Conservation (phyloP, 2,888 invertebrate species). For the Watsonalla binaria region DNA sequence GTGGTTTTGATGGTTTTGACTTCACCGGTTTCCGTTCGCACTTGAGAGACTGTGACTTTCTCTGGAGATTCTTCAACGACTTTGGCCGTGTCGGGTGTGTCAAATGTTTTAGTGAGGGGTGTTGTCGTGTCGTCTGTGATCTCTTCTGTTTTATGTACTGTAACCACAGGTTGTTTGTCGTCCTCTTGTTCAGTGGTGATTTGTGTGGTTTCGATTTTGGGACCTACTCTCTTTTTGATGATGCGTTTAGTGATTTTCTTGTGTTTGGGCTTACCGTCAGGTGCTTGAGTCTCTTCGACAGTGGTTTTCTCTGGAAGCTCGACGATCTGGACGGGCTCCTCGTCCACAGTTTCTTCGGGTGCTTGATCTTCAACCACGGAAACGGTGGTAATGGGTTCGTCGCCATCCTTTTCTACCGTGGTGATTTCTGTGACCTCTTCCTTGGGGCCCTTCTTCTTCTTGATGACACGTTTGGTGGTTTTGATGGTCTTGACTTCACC, state of each 20-base stretch:
- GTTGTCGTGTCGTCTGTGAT: constrained; percentile 29
- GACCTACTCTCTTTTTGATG: constrained; percentile 57
- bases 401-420: constrained; percentile 20
- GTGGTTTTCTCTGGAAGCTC: constrained; percentile 25
- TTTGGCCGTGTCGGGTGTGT: constrained; percentile 21
- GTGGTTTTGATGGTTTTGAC: no score
- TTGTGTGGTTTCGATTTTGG: constrained; percentile 58
- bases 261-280: constrained; percentile 24
- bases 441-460: constrained; percentile 19
- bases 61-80: constrained; percentile 25
- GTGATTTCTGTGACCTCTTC: constrained; percentile 26
- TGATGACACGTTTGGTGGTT: constrained; percentile 35
- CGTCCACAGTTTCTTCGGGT: constrained; percentile 24
- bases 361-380: constrained; percentile 17
- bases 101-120: constrained; percentile 14
- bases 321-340: constrained; percentile 9
- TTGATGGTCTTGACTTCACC: constrained; percentile 34
- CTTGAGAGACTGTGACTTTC: not conserved
- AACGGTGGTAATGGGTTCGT: constrained; percentile 24
- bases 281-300: constrained; percentile 11
- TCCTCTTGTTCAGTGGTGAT: constrained; percentile 23
- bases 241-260: constrained; percentile 51
- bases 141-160: no score
- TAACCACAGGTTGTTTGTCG: constrained; percentile 8
- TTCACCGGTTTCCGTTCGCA: no score